phyloP scores from a whole-genome alignment of 2,888 invertebrate genomes.

The Drosophila merina region DNA sequence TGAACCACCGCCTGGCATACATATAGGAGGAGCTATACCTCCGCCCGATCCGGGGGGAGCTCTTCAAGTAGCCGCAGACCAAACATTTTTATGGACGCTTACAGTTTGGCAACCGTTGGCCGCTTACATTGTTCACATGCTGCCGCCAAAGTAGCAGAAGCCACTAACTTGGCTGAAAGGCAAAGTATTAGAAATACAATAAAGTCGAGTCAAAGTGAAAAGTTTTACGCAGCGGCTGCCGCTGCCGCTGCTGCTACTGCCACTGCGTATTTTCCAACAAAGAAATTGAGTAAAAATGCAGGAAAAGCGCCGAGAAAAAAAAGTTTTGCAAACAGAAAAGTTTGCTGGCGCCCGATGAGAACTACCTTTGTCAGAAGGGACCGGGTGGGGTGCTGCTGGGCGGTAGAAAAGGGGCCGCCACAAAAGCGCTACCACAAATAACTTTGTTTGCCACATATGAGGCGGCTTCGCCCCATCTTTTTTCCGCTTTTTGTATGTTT shows the following conservation, averaged over 20 bases:
- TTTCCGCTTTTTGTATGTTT: conserved; percentile 54
- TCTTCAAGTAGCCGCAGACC: conserved; percentile 61
- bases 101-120: conserved; percentile 71
- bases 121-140: conserved; percentile 79
- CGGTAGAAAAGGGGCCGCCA: conserved; percentile 36
- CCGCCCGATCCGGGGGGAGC: neutral
- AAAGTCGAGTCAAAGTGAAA: conserved; percentile 81
- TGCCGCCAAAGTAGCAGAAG: conserved; percentile 47
- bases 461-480: conserved; percentile 16
- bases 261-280: conserved; percentile 59
- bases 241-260: conserved; percentile 52
- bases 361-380: conserved; percentile 15
- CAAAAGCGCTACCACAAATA: conserved; percentile 79
- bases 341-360: conserved; percentile 59
- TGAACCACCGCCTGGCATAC: conserved; percentile 25
- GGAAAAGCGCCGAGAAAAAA: conserved; percentile 46
- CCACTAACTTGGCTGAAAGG: conserved; percentile 72
- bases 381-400: neutral
- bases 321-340: conserved; percentile 73
- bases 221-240: conserved; percentile 77
- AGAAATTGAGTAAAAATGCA: conserved; percentile 59
- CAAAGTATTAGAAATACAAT: conserved; percentile 81
- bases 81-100: conserved; percentile 79
- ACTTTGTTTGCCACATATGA: conserved; percentile 76
- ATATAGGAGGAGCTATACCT: neutral